A percentile compares a stretch with the other conserved stretches of the same genome.
Conservation (phyloP, 2,888 invertebrate species). For the Apantesis nais region DNA sequence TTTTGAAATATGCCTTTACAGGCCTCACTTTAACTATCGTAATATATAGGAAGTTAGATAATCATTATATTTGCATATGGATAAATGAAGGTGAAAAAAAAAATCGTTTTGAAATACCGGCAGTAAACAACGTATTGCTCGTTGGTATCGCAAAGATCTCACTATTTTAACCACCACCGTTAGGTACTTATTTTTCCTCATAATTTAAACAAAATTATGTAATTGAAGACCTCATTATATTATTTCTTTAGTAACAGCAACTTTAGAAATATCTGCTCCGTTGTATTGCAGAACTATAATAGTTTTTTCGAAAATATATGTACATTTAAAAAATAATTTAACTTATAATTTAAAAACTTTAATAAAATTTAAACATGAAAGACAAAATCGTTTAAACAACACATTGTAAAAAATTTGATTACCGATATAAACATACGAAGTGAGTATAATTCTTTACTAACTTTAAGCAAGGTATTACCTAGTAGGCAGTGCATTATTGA, state of each 20-base stretch:
- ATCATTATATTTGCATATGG: neutral
- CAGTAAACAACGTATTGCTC: slow-evolving; percentile 3
- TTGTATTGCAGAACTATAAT: neutral
- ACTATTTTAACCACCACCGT: neutral
- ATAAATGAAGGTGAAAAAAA: slow-evolving; percentile 7
- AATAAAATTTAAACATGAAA: neutral
- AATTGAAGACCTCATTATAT: neutral
- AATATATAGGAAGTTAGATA: slow-evolving; percentile 14
- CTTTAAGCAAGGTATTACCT: neutral
- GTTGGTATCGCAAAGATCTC: slow-evolving; percentile 9
- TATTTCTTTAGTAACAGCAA: neutral
- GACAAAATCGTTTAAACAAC: neutral
- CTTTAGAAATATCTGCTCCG: neutral
- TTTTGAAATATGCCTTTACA: too few species aligned
- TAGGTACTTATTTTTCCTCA: neutral
- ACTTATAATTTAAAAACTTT: neutral
- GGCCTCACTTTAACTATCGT: slow-evolving; percentile 6
- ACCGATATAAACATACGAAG: neutral
- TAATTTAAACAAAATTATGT: neutral
- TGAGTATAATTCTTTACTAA: neutral
- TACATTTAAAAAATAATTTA: neutral
- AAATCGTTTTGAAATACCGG: slow-evolving; percentile 5
- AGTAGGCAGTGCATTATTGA: too few species aligned
- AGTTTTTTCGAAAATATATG: neutral
- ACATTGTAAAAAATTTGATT: neutral